phyloP scores from a whole-genome alignment of 1,140 invertebrate genomes.

The Colletes latitarsis region DNA sequence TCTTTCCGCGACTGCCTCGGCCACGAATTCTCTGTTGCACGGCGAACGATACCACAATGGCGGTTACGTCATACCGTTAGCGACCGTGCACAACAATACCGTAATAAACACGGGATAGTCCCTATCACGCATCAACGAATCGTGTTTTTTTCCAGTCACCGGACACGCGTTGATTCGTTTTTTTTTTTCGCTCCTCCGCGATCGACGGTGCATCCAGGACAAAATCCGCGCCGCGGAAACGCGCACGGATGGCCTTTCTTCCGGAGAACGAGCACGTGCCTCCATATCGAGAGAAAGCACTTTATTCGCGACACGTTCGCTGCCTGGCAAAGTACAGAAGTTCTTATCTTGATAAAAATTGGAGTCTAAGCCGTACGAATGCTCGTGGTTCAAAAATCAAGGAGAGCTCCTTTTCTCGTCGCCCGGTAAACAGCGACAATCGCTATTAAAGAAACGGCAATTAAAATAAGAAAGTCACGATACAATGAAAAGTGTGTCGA shows the following conservation, averaged over 20 bases:
- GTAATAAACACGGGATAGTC: slow-evolving; percentile 34
- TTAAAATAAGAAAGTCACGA: background rate
- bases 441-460: too few relatives aligned
- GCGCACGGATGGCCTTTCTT: slow-evolving; percentile 40
- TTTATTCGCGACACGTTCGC: slow-evolving; percentile 23
- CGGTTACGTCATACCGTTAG: slow-evolving; percentile 58
- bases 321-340: too few relatives aligned
- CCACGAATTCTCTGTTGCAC: slow-evolving; percentile 5
- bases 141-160: slow-evolving; percentile 41
- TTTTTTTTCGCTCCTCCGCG: slow-evolving; percentile 26
- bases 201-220: background rate
- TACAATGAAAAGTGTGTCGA: background rate
- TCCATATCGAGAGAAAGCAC: slow-evolving; percentile 55
- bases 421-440: too few relatives aligned
- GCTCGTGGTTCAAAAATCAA: too few relatives aligned
- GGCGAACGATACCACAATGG: slow-evolving; percentile 31
- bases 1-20: slow-evolving; percentile 5
- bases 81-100: slow-evolving; percentile 52
- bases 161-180: slow-evolving; percentile 31
- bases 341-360: too few relatives aligned
- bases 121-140: slow-evolving; percentile 49
- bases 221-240: slow-evolving; percentile 24
- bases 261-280: slow-evolving; percentile 38
- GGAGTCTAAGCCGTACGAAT: too few relatives aligned
- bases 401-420: too few relatives aligned